phyloP scores from a whole-genome alignment of 1,140 invertebrate genomes.

The Drosophila jambulina region DNA sequence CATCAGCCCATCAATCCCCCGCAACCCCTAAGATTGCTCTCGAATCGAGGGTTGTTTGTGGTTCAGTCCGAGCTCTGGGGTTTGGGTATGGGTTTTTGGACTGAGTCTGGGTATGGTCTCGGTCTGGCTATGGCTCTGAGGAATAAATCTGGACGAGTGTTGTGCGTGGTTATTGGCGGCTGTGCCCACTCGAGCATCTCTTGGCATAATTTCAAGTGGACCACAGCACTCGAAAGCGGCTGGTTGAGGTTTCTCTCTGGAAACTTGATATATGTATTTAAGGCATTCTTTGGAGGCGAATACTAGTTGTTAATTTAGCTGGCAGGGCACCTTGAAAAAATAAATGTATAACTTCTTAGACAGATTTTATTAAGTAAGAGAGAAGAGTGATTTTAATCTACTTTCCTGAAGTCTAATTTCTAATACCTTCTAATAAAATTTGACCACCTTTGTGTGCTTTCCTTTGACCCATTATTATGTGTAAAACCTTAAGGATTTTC shows the following conservation, averaged over 20 bases:
- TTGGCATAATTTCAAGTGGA: constrained; percentile 53
- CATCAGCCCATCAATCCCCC: constrained; percentile 21
- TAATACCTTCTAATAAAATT: neutral
- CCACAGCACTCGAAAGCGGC: constrained; percentile 35
- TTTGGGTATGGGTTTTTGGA: constrained; percentile 8
- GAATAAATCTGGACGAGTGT: constrained; percentile 38
- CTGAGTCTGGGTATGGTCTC: constrained; percentile 2
- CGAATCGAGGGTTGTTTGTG: constrained; percentile 71
- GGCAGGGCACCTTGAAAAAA: too few species aligned
- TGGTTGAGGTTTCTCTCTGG: constrained; percentile 39
- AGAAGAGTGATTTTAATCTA: neutral
- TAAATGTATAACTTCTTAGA: neutral
- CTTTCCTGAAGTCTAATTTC: neutral
- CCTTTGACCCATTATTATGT: neutral
- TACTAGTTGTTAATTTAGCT: neutral
- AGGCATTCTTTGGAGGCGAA: neutral
- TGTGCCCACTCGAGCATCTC: constrained; percentile 54
- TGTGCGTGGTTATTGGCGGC: constrained; percentile 51
- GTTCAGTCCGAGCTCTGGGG: constrained; percentile 30
- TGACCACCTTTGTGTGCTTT: neutral
- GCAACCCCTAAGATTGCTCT: constrained; percentile 61
- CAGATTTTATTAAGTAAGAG: neutral
- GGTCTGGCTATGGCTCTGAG: neutral
- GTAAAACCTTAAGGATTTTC: neutral
- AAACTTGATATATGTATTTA: constrained; percentile 36